A percentile compares a stretch with the other conserved stretches of the same genome.
Evolutionary conservation across 2,888 invertebrate genomes (phyloP).

Genomic region (Dynastes maya): DNA sequence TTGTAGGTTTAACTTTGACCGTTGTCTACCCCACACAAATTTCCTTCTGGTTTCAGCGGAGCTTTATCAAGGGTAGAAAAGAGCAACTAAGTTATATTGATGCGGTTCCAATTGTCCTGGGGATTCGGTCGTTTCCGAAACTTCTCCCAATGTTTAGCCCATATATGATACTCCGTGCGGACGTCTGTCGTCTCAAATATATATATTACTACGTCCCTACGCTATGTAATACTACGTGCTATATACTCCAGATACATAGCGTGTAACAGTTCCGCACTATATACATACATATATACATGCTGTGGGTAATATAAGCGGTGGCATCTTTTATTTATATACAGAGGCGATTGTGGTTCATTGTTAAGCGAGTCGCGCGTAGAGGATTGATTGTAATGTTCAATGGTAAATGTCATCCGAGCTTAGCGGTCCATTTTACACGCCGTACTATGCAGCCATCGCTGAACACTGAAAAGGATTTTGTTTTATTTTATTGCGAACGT

Average conservation of each 20-base stretch:
- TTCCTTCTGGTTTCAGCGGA: constrained; percentile 46
- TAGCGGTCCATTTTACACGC: constrained; percentile 55
- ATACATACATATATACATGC: constrained; percentile 18
- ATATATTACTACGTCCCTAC: constrained; percentile 11
- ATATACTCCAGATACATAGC: background rate
- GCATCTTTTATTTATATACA: constrained; percentile 57
- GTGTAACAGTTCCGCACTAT: background rate
- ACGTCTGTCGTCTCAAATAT: constrained; percentile 40
- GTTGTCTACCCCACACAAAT: constrained; percentile 47
- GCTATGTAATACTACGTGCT: constrained; percentile 14
- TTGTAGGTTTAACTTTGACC: constrained; percentile 43
- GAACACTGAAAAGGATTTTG: constrained; percentile 52
- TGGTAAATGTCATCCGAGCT: constrained; percentile 53
- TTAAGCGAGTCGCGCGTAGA: constrained; percentile 53
- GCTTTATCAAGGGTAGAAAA: constrained; percentile 48
- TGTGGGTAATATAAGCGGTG: constrained; percentile 52
- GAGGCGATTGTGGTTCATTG: constrained; percentile 54
- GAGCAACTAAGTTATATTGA: constrained; percentile 53
- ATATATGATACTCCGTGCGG: constrained; percentile 35
- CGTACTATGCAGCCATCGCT: constrained; percentile 49
- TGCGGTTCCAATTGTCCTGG: constrained; percentile 53
- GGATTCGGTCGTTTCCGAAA: constrained; percentile 48
- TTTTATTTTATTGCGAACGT: constrained; percentile 56
- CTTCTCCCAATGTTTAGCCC: constrained; percentile 42
- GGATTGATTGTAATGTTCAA: constrained; percentile 57